phyloP scores from a whole-genome alignment of 2,113 vertebrate genomes.

The Calonectris borealis region DNA sequence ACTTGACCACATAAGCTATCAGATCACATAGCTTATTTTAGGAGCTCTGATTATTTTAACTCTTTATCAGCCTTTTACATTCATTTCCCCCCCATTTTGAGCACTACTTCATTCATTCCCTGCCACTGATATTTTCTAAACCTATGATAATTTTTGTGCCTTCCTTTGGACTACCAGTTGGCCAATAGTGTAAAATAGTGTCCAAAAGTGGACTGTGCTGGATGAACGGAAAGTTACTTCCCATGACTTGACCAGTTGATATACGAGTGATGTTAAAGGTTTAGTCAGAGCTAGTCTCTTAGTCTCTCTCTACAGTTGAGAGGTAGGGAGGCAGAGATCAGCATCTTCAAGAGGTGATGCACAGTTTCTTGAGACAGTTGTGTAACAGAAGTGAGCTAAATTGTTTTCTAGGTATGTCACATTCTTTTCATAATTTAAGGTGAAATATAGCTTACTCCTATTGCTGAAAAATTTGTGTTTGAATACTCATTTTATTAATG shows the following conservation, averaged over 20 bases:
- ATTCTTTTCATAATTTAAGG: background rate
- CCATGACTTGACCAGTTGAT: background rate
- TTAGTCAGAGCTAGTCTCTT: background rate
- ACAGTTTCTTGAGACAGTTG: background rate
- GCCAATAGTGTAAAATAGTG: background rate
- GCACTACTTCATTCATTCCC: background rate
- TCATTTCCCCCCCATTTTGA: background rate
- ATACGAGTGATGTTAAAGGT: background rate
- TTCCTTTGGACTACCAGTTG: background rate
- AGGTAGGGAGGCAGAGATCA: background rate
- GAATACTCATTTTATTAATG: background rate
- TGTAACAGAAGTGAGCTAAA: background rate
- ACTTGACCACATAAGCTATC: background rate
- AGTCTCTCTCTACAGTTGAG: background rate
- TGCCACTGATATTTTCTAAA: background rate
- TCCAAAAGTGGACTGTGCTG: background rate
- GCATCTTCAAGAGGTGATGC: background rate
- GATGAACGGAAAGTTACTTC: background rate
- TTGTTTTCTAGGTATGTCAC: background rate
- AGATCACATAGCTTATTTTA: background rate
- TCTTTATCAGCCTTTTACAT: background rate
- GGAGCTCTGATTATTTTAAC: background rate
- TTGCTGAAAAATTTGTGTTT: background rate
- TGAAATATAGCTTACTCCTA: background rate
- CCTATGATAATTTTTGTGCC: background rate